Percentiles rank a stretch among this genome's conserved stretches.
These are phyloP conservation scores for Pseudomyrmex pallidus DNA, from an alignment of 1,140 invertebrate species.

Conservation along the genomic window DNA sequence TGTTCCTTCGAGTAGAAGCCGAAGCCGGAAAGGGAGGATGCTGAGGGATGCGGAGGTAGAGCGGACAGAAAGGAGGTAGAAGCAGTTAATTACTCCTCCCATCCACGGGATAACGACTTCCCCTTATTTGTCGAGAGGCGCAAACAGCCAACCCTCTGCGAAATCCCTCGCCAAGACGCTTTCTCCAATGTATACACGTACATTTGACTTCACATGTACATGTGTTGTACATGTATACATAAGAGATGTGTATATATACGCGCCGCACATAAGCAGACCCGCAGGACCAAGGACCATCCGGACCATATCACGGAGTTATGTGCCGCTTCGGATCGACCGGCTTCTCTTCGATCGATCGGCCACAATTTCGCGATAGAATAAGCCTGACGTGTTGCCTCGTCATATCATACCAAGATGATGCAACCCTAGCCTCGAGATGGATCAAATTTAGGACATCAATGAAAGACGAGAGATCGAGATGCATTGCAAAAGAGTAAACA, in stretches of 20 bases:
- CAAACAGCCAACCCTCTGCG: conserved; percentile 78
- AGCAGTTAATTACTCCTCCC: conserved; percentile 83
- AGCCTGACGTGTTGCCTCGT: conserved; percentile 4
- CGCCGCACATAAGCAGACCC: background rate
- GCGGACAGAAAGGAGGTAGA: conserved; percentile 73
- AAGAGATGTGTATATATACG: background rate
- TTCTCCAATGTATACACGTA: conserved; percentile 68
- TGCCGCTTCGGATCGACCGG: conserved; percentile 1
- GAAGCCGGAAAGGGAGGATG: conserved; percentile 72
- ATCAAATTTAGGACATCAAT: conserved; percentile 6
- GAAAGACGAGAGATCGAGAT: background rate
- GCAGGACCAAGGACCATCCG: background rate
- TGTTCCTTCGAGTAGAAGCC: conserved; percentile 81
- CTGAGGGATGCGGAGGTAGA: conserved; percentile 55
- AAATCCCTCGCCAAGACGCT: conserved; percentile 79
- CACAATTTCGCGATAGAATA: background rate
- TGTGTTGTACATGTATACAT: background rate
- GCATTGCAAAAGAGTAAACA: background rate
- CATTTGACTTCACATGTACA: conserved; percentile 39
- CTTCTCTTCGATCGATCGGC: conserved; percentile 14
- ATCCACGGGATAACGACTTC: conserved; percentile 83
- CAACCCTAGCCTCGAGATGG: conserved; percentile 1
- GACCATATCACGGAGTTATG: conserved; percentile 10
- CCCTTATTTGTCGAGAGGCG: conserved; percentile 84
- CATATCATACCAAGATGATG: conserved; percentile 22